Evolutionary conservation across 2,797 vertebrate genomes (phyloP), one percentile per base, ranked within the genome.

Genomic region (Cottoperca gobio): DNA sequence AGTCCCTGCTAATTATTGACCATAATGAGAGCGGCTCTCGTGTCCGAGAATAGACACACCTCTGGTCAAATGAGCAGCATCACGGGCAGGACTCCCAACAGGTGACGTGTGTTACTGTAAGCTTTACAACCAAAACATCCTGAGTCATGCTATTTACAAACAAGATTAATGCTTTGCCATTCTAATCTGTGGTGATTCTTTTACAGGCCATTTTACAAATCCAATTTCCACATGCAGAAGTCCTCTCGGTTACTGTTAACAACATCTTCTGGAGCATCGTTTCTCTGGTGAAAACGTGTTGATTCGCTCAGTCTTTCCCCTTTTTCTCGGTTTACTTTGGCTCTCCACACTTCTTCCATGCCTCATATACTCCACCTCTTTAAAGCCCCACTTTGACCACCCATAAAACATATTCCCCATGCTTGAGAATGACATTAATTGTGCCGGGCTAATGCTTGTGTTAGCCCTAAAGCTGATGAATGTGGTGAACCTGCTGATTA

Each of bases 1-100:
- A 80, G 70, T 82, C 67, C 79, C 80, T 72, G 74, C 70, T 66
- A 72, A 69, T 70, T 74, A 89, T 84, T 70, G 86, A 91, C 71
- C 28, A 19, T 66, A 70, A 81, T 58, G 69, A 83, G 59, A 67
- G 76, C 68, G 24, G 55, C 55, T 86, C 46, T 68, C 68, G 48
- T 76, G 74, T 82, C 74, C 55, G 45, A 71, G 73, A 82, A 83
- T 62, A 74, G 59, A 69, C 50, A 57, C 58, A 81, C 50, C 85
- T 50, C 45, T 65, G 40, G 57, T 67, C 19, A 52, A 58, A 75
- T 24, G 28, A 71, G 70, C 79, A 48, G 70, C 62, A 73, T 67
- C 70, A 43, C 49, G 28, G 65, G 64, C 77, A 39, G 10, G 46
- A 67, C 23, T 70, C 70, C 70, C 72, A 73, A 64, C 79, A 73